Percentiles rank a stretch among this genome's conserved stretches.
These are phyloP conservation scores for Pagrus major DNA, from an alignment of 2,113 vertebrate genomes.

Conservation along the genomic window DNA sequence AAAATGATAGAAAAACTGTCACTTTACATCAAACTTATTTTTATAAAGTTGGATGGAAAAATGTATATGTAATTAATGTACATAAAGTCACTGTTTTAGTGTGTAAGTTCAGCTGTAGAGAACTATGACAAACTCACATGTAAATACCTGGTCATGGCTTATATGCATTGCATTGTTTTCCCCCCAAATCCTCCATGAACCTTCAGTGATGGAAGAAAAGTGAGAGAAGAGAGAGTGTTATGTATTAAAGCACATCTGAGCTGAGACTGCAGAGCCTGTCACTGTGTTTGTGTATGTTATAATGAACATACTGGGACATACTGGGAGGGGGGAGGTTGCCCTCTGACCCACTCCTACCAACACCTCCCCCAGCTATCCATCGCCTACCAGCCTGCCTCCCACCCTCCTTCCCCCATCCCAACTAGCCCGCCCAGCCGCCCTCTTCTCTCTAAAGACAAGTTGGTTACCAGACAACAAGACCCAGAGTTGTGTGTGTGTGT, in stretches of 20 bases:
- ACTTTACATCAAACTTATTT: too few relatives aligned
- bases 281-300: conserved; percentile 21
- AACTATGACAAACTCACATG: background rate
- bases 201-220: background rate
- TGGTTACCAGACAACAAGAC: conserved; percentile 49
- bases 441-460: conserved; percentile 43
- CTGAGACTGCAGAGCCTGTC: conserved; percentile 1
- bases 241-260: background rate
- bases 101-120: background rate
- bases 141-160: background rate
- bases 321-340: conserved; percentile 1
- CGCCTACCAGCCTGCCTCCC: conserved; percentile 8
- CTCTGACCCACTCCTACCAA: conserved; percentile 33
- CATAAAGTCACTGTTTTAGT: too few relatives aligned
- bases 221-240: background rate
- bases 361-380: conserved; percentile 46
- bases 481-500: conserved; percentile 14
- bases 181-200: background rate
- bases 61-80: too few relatives aligned
- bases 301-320: conserved; percentile 21
- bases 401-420: conserved; percentile 40
- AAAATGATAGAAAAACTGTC: too few relatives aligned
- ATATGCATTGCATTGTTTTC: background rate
- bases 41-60: too few relatives aligned
- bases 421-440: conserved; percentile 14